A percentile compares a stretch with the other conserved stretches of the same genome.
Conservation (phyloP, 2,888 invertebrate species). For the Pseudococcus jackbeardsleyi region DNA sequence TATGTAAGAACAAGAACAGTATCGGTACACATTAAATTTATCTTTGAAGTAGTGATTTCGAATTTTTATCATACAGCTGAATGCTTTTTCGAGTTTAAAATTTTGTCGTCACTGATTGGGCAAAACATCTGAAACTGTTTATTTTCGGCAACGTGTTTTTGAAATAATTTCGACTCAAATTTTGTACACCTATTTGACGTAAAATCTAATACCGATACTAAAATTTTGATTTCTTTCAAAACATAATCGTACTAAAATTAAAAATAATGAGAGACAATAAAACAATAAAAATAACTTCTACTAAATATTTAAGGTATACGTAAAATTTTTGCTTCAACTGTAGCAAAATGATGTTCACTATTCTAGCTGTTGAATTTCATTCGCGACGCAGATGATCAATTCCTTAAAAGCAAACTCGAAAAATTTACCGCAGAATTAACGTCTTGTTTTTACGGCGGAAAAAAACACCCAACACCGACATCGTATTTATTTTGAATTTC, state of each 20-base stretch:
- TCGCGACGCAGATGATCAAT: not conserved
- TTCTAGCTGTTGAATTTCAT: not conserved
- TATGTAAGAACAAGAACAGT: too few relatives aligned
- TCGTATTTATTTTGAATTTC: conserved; percentile 33
- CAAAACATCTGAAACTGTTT: too few relatives aligned
- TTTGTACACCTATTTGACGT: too few relatives aligned
- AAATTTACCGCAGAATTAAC: not conserved
- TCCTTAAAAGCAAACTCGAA: not conserved
- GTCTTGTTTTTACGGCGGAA: not conserved
- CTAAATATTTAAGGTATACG: not conserved
- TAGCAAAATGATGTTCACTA: not conserved
- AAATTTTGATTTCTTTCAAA: too few relatives aligned
- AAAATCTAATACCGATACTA: too few relatives aligned
- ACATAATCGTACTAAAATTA: not conserved
- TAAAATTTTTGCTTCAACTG: not conserved
- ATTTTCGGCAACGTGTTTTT: too few relatives aligned
- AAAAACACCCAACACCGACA: not conserved
- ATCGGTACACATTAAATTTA: too few relatives aligned
- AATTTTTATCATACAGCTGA: too few relatives aligned
- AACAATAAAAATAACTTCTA: conserved; percentile 16
- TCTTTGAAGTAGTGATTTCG: too few relatives aligned
- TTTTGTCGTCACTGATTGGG: too few relatives aligned
- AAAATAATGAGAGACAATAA: not conserved
- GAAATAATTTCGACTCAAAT: too few relatives aligned
- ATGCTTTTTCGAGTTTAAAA: too few relatives aligned